These are phyloP conservation scores for Clamator glandarius DNA, from an alignment of 2,797 vertebrate genomes.

Conservation along the genomic window DNA sequence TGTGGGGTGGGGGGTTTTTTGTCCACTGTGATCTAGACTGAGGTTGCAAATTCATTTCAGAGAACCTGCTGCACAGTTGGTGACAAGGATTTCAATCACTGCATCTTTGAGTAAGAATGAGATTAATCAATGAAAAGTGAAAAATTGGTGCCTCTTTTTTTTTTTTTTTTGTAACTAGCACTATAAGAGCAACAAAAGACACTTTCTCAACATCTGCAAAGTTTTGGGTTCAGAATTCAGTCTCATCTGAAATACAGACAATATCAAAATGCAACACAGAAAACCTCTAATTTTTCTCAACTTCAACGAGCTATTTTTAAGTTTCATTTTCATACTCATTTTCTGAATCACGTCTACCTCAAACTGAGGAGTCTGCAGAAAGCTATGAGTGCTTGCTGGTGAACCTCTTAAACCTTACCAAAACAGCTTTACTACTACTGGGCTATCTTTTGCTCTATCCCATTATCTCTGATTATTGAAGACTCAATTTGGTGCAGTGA, in stretches of 20 bases:
- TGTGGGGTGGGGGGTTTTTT: not conserved
- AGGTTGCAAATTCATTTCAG: conserved; percentile 17
- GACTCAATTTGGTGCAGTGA: not conserved
- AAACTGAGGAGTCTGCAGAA: not conserved
- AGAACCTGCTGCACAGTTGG: not conserved
- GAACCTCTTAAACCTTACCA: not conserved
- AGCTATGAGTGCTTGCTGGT: not conserved
- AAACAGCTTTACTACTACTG: not conserved
- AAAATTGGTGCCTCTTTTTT: not conserved
- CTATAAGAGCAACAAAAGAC: not conserved
- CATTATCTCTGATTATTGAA: not conserved
- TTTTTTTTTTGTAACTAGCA: not conserved
- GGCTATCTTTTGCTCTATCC: not conserved
- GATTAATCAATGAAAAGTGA: not conserved
- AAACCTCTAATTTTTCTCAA: not conserved
- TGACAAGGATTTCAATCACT: conserved; percentile 26
- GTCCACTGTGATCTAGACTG: not conserved
- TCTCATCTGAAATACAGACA: not conserved
- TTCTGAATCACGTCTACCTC: not conserved
- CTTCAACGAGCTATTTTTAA: not conserved
- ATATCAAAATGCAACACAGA: not conserved
- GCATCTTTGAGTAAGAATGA: conserved; percentile 2
- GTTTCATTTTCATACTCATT: not conserved
- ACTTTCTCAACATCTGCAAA: not conserved
- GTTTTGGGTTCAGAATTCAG: not conserved